Conservation (phyloP, 2,797 vertebrate genomes). For the Spinus pinus region DNA sequence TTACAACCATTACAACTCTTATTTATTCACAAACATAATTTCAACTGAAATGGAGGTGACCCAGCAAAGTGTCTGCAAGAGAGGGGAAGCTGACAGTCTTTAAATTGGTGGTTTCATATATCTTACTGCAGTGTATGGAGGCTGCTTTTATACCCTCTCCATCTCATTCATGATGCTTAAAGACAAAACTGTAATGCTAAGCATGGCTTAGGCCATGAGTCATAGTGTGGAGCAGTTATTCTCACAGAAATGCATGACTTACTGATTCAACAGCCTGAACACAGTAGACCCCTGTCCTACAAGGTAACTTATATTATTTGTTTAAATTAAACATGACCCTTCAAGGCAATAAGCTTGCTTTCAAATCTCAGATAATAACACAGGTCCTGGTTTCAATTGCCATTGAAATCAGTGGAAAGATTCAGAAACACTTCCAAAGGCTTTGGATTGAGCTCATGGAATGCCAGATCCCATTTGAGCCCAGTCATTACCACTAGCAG, state of each 20-base stretch:
- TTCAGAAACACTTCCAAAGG: not conserved
- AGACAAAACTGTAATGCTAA: not conserved
- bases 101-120: not conserved
- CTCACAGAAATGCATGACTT: not conserved
- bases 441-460: not conserved
- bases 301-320: not conserved
- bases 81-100: not conserved
- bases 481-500: not conserved
- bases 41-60: not conserved
- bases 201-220: not conserved
- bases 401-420: not conserved
- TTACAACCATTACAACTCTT: not conserved
- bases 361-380: not conserved
- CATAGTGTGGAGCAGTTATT: not conserved
- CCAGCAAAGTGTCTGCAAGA: not conserved
- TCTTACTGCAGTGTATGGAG: not conserved
- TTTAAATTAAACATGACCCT: not conserved
- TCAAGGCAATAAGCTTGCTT: not conserved
- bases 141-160: not conserved
- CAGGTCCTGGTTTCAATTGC: not conserved
- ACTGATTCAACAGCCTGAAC: not conserved
- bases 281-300: not conserved
- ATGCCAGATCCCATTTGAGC: not conserved
- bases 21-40: not conserved
- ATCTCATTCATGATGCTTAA: not conserved